Conservation (phyloP, 2,888 invertebrate species). For the Lapara coniferarum region DNA sequence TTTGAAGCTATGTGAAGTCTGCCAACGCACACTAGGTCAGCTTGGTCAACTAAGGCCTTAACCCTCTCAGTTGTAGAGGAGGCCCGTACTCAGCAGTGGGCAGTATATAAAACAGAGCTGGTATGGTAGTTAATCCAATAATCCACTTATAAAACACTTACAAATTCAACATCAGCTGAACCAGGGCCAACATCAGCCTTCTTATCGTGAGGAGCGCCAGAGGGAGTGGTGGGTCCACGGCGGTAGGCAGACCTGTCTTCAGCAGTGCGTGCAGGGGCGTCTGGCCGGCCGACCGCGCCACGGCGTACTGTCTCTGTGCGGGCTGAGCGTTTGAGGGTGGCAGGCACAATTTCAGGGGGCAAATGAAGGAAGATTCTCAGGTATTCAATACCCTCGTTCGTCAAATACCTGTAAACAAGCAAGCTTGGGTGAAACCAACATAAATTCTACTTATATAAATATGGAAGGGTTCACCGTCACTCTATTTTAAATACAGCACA, state of each 20-base stretch:
- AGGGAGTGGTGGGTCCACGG: slow-evolving; percentile 86
- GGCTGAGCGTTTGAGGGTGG: slow-evolving; percentile 96
- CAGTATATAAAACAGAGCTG: too few species aligned
- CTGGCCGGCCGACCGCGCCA: slow-evolving; percentile 86
- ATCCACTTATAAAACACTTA: slow-evolving; percentile 57
- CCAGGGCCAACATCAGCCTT: slow-evolving; percentile 99
- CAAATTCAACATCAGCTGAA: slow-evolving; percentile 95
- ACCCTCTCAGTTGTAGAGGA: too few species aligned
- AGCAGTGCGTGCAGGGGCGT: slow-evolving; percentile 88
- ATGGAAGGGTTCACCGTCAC: too few species aligned
- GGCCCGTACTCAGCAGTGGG: too few species aligned
- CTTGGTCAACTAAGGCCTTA: too few species aligned
- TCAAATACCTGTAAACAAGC: slow-evolving; percentile 88
- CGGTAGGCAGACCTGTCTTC: slow-evolving; percentile 94
- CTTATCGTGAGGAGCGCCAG: slow-evolving; percentile 90
- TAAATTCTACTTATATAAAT: too few species aligned
- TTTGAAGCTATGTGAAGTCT: neutral
- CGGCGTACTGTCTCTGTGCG: slow-evolving; percentile 93
- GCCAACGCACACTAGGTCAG: neutral
- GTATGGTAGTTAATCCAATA: neutral
- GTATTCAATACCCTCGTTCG: slow-evolving; percentile 99
- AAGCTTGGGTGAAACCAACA: too few species aligned
- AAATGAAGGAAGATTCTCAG: slow-evolving; percentile 97
- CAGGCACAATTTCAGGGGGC: slow-evolving; percentile 99
- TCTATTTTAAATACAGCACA: too few species aligned